These are phyloP conservation scores for Epizoanthus illoricatus DNA, from an alignment of 92 coral and sea anemone genomes.

Conservation along the genomic window DNA sequence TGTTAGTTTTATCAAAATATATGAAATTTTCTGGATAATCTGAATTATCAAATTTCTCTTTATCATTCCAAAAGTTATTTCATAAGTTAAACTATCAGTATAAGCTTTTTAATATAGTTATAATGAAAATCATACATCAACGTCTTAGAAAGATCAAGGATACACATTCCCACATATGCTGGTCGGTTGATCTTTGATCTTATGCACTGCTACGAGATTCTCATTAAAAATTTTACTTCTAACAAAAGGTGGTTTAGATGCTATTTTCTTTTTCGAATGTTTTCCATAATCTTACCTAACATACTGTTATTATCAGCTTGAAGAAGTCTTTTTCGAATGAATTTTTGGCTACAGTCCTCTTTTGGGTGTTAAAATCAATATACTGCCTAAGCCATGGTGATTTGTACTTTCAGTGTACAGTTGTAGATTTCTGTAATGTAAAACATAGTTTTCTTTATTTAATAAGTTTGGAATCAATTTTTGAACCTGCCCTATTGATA, in stretches of 20 bases:
- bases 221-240: background rate
- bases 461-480: background rate
- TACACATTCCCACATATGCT: slow-evolving; percentile 5
- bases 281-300: background rate
- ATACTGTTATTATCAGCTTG: background rate
- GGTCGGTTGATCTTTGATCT: slow-evolving; percentile 23
- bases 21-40: too few species aligned
- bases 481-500: background rate
- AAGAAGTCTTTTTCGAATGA: too few species aligned
- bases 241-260: background rate
- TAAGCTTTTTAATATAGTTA: slow-evolving; percentile 8
- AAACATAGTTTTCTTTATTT: background rate
- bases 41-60: too few species aligned
- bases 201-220: background rate
- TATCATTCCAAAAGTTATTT: background rate
- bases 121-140: background rate
- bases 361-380: background rate
- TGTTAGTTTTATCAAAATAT: too few species aligned
- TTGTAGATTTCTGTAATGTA: background rate
- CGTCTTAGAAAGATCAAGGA: too few species aligned
- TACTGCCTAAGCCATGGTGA: background rate
- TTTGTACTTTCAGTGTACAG: background rate
- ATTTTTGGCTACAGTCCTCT: background rate
- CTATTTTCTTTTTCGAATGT: background rate
- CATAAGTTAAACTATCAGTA: slow-evolving; percentile 14